These are phyloP conservation scores for Corythornis cristatus DNA, from an alignment of 2,113 vertebrate species.

Conservation along the genomic window DNA sequence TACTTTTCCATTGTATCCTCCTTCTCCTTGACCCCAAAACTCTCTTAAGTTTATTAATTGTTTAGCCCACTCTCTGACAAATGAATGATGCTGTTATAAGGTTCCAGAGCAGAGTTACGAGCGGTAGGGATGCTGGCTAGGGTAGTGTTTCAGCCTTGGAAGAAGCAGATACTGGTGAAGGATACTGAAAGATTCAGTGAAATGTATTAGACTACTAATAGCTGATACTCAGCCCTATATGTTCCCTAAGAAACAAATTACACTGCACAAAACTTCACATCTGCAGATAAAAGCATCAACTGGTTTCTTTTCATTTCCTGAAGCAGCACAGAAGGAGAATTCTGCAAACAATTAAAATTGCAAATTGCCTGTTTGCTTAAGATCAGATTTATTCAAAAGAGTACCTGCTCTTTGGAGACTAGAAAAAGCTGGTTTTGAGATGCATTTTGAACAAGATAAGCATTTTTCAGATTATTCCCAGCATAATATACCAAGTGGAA, in stretches of 20 bases:
- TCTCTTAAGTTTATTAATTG: not conserved
- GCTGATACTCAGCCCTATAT: not conserved
- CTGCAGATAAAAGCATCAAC: not conserved
- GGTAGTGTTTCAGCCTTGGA: not conserved
- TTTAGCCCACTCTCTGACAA: not conserved
- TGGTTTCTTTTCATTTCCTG: constrained; percentile 80
- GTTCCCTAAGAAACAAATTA: not conserved
- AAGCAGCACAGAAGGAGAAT: constrained; percentile 82
- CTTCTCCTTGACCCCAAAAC: not conserved
- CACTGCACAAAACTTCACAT: not conserved
- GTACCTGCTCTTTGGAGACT: constrained; percentile 79
- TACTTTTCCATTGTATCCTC: not conserved
- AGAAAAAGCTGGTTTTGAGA: constrained; percentile 78
- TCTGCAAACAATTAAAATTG: constrained; percentile 94
- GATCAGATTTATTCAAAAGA: constrained; percentile 88
- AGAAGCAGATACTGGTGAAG: not conserved
- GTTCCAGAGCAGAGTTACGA: not conserved
- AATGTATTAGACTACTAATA: not conserved
- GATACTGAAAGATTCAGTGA: not conserved
- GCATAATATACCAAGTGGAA: constrained; percentile 88
- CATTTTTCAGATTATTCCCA: constrained; percentile 93
- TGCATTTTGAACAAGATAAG: constrained; percentile 87
- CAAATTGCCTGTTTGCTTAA: constrained; percentile 92
- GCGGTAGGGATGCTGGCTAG: not conserved
- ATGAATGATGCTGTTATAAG: not conserved